Evolutionary conservation across 92 coral and sea anemone species (phyloP).

Genomic region (Phenganax marumi): DNA sequence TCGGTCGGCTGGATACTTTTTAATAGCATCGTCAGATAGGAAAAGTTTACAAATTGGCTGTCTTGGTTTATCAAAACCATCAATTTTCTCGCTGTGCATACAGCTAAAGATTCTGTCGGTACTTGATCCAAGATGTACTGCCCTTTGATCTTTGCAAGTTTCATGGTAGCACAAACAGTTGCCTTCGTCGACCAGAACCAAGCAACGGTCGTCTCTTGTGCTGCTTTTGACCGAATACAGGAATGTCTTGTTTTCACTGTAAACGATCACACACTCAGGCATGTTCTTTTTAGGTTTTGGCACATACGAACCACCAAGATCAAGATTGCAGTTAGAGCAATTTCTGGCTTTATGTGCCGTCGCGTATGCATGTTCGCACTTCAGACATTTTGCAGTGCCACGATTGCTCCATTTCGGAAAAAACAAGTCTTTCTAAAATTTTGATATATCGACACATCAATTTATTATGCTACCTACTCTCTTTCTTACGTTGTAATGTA

Average conservation of each 20-base stretch:
- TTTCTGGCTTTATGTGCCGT: slow-evolving; percentile 26
- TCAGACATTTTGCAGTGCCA: slow-evolving; percentile 26
- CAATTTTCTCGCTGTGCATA: slow-evolving; percentile 38
- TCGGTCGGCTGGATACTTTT: too few species aligned
- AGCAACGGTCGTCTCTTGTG: slow-evolving; percentile 32
- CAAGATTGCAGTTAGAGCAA: not conserved
- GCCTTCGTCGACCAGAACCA: slow-evolving; percentile 11
- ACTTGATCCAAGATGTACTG: slow-evolving; percentile 20
- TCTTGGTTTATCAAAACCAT: too few species aligned
- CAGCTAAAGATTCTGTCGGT: slow-evolving; percentile 27
- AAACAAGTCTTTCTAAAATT: too few species aligned
- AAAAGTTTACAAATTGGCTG: too few species aligned
- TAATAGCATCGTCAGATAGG: too few species aligned
- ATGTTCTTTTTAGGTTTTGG: slow-evolving; percentile 9
- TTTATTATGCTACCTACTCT: too few species aligned
- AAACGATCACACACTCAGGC: slow-evolving; percentile 27
- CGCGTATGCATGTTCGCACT: not conserved
- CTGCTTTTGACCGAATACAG: slow-evolving; percentile 35
- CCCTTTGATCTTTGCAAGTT: slow-evolving; percentile 41
- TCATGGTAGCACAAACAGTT: slow-evolving; percentile 29
- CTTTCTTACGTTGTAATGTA: too few species aligned
- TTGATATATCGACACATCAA: too few species aligned
- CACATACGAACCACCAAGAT: slow-evolving; percentile 33
- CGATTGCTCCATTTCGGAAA: slow-evolving; percentile 38
- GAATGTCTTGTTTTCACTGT: slow-evolving; percentile 23